Conservation (phyloP, 2,888 invertebrate species). For the Diplazon laetatorius region DNA sequence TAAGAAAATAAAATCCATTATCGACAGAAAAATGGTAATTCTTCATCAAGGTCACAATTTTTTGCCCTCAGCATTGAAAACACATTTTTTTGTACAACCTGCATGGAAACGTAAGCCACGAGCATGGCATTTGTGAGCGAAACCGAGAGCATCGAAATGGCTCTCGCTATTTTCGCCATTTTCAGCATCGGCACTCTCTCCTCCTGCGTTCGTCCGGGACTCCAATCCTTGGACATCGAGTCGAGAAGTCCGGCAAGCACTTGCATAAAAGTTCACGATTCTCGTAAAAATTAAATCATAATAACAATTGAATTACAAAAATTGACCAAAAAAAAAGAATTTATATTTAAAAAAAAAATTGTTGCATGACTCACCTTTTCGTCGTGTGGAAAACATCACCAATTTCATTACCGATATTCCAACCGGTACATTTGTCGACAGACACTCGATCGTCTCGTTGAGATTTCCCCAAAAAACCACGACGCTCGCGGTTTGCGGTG, state of each 20-base stretch:
- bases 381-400: constrained; percentile 30
- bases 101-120: constrained; percentile 34
- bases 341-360: no score
- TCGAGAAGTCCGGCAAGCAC: constrained; percentile 36
- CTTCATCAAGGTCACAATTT: neutral
- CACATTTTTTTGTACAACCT: constrained; percentile 8
- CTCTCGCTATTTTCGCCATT: constrained; percentile 62
- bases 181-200: constrained; percentile 65
- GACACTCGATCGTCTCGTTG: constrained; percentile 66
- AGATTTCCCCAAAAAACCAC: constrained; percentile 61
- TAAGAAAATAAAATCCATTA: neutral
- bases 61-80: neutral
- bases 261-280: constrained; percentile 3
- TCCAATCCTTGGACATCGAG: constrained; percentile 65
- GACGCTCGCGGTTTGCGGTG: constrained; percentile 57
- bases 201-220: constrained; percentile 20
- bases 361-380: constrained; percentile 42
- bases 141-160: constrained; percentile 63
- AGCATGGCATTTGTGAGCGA: constrained; percentile 40
- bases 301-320: neutral
- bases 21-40: neutral
- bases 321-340: neutral
- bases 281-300: neutral
- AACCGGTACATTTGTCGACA: constrained; percentile 64
- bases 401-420: constrained; percentile 49